Evolutionary conservation across 2,888 invertebrate genomes (phyloP).

Genomic region (Eulithis prunata): DNA sequence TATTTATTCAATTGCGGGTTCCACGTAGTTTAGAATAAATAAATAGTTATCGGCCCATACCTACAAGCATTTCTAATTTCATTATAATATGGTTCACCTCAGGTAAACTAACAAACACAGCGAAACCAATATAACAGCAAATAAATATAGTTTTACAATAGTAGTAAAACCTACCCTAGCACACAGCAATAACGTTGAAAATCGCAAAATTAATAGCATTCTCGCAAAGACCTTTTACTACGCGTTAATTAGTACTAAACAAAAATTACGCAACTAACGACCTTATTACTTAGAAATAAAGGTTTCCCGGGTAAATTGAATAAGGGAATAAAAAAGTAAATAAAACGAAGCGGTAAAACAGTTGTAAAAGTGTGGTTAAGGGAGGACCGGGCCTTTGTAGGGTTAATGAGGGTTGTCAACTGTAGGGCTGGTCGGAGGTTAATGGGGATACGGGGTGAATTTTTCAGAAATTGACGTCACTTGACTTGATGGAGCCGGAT

Average conservation of each 20-base stretch:
- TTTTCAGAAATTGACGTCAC: conserved; percentile 39
- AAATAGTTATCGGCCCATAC: neutral
- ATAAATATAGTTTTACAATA: conserved; percentile 29
- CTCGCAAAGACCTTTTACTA: conserved; percentile 33
- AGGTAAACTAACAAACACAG: conserved; percentile 11
- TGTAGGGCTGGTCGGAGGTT: conserved; percentile 32
- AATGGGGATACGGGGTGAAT: conserved; percentile 33
- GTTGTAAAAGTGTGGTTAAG: conserved; percentile 48
- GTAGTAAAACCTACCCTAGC: conserved; percentile 21
- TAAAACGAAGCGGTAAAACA: conserved; percentile 49
- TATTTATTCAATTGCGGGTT: neutral
- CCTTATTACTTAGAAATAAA: conserved; percentile 43
- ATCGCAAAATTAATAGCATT: conserved; percentile 28
- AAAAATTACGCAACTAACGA: conserved; percentile 43
- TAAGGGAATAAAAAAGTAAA: conserved; percentile 49
- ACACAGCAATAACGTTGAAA: conserved; percentile 34
- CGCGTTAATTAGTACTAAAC: conserved; percentile 45
- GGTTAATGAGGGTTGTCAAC: conserved; percentile 43
- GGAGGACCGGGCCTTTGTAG: conserved; percentile 41
- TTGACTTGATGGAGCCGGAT: conserved; percentile 28
- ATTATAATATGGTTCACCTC: neutral
- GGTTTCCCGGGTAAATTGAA: conserved; percentile 45
- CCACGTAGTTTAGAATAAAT: neutral
- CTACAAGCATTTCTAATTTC: neutral
- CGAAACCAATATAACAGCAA: conserved; percentile 24